Evolutionary conservation across 2,113 vertebrate species (phyloP).

Genomic region (Albula goreensis): DNA sequence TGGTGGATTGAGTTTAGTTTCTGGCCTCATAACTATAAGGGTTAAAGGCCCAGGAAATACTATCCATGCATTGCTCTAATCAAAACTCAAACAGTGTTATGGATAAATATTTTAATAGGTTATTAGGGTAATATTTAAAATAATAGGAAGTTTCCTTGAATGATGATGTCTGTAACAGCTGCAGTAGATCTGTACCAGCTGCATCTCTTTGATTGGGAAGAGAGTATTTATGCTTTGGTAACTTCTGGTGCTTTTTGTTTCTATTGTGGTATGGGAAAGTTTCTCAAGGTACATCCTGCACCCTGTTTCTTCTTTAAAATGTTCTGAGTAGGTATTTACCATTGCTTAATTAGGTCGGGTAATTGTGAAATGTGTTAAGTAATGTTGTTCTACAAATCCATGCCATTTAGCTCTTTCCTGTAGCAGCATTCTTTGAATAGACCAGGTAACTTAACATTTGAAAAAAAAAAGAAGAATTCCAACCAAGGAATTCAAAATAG

Average conservation of each 20-base stretch:
- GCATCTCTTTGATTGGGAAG: neutral
- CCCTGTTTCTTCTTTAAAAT: neutral
- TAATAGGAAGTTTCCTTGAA: no score
- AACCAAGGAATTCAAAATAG: neutral
- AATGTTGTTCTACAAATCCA: neutral
- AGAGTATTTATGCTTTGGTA: neutral
- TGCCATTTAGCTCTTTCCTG: neutral
- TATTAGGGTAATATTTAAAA: no score
- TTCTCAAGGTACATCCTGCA: neutral
- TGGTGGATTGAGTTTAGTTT: neutral
- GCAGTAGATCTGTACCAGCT: neutral
- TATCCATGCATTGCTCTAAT: neutral
- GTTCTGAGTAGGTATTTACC: neutral
- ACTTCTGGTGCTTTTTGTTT: neutral
- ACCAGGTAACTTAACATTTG: neutral
- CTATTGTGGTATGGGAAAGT: neutral
- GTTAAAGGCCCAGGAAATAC: neutral
- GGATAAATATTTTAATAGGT: neutral
- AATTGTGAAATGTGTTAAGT: neutral
- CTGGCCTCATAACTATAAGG: neutral
- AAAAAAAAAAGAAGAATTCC: neutral
- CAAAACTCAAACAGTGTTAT: neutral
- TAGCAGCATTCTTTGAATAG: neutral
- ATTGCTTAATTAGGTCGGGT: neutral
- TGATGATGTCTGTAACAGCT: no score